Conservation (phyloP, 1,140 invertebrate genomes). For the Drosophila seguyi region DNA sequence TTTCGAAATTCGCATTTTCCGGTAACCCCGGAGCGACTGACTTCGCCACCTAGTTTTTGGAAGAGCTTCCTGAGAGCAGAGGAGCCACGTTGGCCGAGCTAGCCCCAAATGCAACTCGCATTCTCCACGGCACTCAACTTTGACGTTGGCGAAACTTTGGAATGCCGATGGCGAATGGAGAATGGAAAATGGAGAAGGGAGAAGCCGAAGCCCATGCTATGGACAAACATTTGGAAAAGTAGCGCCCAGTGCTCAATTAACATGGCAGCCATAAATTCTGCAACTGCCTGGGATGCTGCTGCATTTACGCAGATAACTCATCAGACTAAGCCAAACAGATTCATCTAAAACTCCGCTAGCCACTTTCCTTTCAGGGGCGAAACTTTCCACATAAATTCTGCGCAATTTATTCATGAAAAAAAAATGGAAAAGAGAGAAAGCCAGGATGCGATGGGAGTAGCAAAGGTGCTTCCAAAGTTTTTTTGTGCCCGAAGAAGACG, state of each 20-base stretch:
- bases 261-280: conserved; percentile 76
- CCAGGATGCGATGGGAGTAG: conserved; percentile 33
- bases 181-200: background rate
- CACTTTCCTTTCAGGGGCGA: conserved; percentile 71
- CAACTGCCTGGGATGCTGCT: conserved; percentile 51
- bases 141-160: conserved; percentile 37
- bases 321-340: conserved; percentile 83
- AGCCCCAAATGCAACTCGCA: conserved; percentile 29
- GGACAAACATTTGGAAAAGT: conserved; percentile 45
- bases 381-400: conserved; percentile 82
- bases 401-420: conserved; percentile 78
- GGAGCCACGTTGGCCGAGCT: background rate
- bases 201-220: conserved; percentile 5
- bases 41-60: conserved; percentile 37
- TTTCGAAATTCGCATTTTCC: conserved; percentile 9
- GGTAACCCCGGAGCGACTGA: conserved; percentile 18
- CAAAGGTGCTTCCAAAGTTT: conserved; percentile 69
- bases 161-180: conserved; percentile 13
- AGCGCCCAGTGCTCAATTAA: conserved; percentile 73
- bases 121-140: conserved; percentile 37
- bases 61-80: background rate
- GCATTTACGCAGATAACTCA: conserved; percentile 80
- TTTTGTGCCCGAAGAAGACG: conserved; percentile 23
- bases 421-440: conserved; percentile 4
- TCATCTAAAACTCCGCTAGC: conserved; percentile 82